A percentile compares a stretch with the other conserved stretches of the same genome.
Conservation (phyloP, 2,888 invertebrate genomes). For the Acronicta aceris region DNA sequence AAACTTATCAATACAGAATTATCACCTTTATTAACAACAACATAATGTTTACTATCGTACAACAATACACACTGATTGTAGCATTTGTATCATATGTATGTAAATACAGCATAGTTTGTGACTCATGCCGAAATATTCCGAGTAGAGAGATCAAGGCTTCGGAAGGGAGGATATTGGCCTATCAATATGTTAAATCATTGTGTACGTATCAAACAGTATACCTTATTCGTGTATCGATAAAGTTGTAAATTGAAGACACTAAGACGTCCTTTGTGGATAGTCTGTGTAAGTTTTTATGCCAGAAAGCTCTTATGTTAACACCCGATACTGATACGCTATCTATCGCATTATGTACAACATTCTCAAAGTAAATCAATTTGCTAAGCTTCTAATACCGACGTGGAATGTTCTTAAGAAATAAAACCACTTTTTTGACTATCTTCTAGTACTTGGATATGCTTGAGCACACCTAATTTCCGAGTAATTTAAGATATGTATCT, state of each 20-base stretch:
- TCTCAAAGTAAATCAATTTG: constrained; percentile 39
- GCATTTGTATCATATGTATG: constrained; percentile 48
- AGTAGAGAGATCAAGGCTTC: constrained; percentile 73
- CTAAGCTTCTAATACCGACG: constrained; percentile 20
- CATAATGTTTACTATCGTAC: constrained; percentile 46
- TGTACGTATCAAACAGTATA: constrained; percentile 30
- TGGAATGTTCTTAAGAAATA: neutral
- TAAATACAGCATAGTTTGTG: constrained; percentile 59
- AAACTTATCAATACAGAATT: constrained; percentile 34
- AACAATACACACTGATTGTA: constrained; percentile 45
- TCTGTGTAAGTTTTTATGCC: constrained; percentile 60
- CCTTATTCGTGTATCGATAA: constrained; percentile 39
- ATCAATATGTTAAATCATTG: constrained; percentile 60
- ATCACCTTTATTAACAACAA: constrained; percentile 38
- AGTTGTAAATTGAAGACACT: constrained; percentile 42
- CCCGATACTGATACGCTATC: constrained; percentile 31
- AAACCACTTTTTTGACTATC: neutral
- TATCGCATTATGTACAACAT: constrained; percentile 29
- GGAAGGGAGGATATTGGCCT: constrained; percentile 74
- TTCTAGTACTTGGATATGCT: constrained; percentile 12
- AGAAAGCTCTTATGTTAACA: constrained; percentile 60
- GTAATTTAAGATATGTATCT: neutral
- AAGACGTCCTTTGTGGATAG: constrained; percentile 50
- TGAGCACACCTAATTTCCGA: constrained; percentile 16
- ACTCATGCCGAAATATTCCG: constrained; percentile 67